phyloP scores from a whole-genome alignment of 2,113 vertebrate species.

The Hippocampus mohnikei region DNA sequence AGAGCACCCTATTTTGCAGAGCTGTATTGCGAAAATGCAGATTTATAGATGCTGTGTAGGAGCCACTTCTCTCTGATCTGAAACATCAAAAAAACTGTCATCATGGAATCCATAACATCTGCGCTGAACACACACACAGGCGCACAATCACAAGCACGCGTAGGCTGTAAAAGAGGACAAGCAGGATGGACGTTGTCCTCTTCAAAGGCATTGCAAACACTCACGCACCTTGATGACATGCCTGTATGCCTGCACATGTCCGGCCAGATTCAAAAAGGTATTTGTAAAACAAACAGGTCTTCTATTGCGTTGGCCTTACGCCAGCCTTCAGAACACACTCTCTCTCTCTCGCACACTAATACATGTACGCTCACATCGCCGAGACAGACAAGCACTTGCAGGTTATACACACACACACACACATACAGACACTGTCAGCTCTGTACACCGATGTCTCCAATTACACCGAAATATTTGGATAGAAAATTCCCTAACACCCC shows the following conservation, averaged over 20 bases:
- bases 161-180: constrained; percentile 11
- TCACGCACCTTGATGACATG: constrained; percentile 46
- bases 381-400: constrained; percentile 27
- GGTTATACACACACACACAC: constrained; percentile 18
- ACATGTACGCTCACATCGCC: constrained; percentile 1
- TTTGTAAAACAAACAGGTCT: constrained; percentile 58
- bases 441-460: constrained; percentile 43
- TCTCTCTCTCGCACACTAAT: constrained; percentile 1
- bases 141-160: neutral
- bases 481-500: constrained; percentile 63
- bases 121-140: neutral
- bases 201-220: constrained; percentile 22
- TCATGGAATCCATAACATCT: constrained; percentile 27
- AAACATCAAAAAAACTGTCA: constrained; percentile 25
- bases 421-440: constrained; percentile 16
- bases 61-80: constrained; percentile 9
- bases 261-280: constrained; percentile 51
- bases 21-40: constrained; percentile 3
- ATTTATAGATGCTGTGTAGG: neutral
- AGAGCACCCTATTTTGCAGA: neutral
- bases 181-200: constrained; percentile 32
- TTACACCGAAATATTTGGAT: constrained; percentile 65
- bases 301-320: constrained; percentile 53
- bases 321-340: constrained; percentile 23
- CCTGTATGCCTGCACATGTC: constrained; percentile 54